Base-by-base conservation (phyloP, 2,888 invertebrate genomes). In the Lampropteryx suffumata region DNA sequence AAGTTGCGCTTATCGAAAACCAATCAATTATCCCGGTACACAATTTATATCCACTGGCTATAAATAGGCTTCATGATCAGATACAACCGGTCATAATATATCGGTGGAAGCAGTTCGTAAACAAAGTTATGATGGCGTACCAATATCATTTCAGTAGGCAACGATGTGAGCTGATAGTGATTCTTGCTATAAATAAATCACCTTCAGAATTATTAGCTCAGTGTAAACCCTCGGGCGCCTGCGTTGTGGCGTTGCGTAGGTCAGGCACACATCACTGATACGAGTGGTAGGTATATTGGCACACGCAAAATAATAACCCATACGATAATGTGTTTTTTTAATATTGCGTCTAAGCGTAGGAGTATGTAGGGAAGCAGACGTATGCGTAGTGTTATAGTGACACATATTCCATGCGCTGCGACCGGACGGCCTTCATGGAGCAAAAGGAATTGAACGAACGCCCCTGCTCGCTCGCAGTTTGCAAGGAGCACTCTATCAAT, bases 371-470 rank as follows among this genome's bases (percentile, higher is more conserved):
- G 67, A 61, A 69, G 76, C 69, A 73, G 70, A 71, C 73, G 72
- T 72, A 76, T 76, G 71, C 67, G 64, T 82, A 77, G 79, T 82
- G 84, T 74, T 80, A 82, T 84, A 86, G 85, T 88, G 87, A 86
- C 86, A 88, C 84, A 87, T 82, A 87, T 85, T 79, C 75, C 79
- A 81, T 71, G 76, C 36, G 48, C 70, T 72, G 17, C 17, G 75
- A 76, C 86, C 79, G 84, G 88, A 72, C 82, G 87, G 73, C 88
- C 88, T 89, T 89, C 86, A 79, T 69, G 69, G 71, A 74, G 77
- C 82, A 84, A 83, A 85, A 83, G 79, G 77, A 84, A 78, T 73
- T 62, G 9, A 34, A 17, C 27, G 12, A 17, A 14, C 13, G 37
- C 30, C 45, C 12, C 24, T 37, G 65, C 64, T 64, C 64, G 59